Evolutionary conservation across 2,888 invertebrate genomes (phyloP).

Genomic region (Hydraecia micacea): DNA sequence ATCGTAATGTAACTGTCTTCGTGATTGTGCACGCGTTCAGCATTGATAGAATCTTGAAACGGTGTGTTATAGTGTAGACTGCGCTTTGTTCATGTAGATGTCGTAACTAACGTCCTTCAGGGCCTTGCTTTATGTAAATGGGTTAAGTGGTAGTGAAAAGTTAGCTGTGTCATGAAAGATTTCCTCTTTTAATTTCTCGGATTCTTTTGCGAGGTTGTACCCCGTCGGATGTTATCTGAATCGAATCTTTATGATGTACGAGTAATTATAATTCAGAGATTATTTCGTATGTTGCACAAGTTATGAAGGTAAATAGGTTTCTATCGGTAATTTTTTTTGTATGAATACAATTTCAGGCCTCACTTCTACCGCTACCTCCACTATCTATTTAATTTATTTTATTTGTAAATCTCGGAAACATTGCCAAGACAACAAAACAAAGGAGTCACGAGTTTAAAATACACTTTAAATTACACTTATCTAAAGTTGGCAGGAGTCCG

Average conservation of each 20-base stretch:
- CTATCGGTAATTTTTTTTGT: neutral
- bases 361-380: neutral
- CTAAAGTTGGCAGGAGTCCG: constrained; percentile 69
- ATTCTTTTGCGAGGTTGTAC: neutral
- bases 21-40: constrained; percentile 26
- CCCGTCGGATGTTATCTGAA: neutral
- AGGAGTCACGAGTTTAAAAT: constrained; percentile 52
- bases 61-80: neutral
- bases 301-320: neutral
- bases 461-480: constrained; percentile 68
- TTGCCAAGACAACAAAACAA: constrained; percentile 36
- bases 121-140: neutral
- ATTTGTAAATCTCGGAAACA: constrained; percentile 2
- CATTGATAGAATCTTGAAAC: constrained; percentile 31
- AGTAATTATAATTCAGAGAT: too few relatives aligned
- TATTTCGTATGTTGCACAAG: neutral
- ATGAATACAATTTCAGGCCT: neutral
- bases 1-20: constrained; percentile 45
- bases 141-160: neutral
- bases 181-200: neutral
- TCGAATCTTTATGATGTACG: neutral
- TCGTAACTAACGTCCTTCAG: neutral
- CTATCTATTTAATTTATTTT: constrained; percentile 19
- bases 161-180: neutral
- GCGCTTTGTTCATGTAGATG: neutral